Conservation (phyloP, 2,888 invertebrate species). For the Orthosia gothica region DNA sequence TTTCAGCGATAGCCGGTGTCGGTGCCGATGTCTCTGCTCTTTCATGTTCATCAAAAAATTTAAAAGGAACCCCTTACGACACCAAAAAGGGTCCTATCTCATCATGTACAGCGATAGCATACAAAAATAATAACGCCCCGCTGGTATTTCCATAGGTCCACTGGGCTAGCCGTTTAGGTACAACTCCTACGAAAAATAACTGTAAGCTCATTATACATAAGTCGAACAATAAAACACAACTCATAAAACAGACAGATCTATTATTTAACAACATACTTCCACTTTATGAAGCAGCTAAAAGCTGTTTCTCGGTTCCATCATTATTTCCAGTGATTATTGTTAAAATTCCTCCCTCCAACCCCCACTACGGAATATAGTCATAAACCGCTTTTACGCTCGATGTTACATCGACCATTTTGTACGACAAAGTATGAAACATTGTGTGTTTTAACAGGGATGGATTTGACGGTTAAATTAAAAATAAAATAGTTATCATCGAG, state of each 20-base stretch:
- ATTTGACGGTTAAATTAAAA: slow-evolving; percentile 11
- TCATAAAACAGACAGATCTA: slow-evolving; percentile 7
- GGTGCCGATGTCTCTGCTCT: no score
- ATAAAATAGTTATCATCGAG: no score
- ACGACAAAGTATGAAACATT: slow-evolving; percentile 67
- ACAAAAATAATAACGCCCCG: no score
- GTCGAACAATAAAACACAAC: background rate
- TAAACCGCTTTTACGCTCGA: slow-evolving; percentile 71
- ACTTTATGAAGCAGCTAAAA: slow-evolving; percentile 46
- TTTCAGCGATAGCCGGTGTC: no score
- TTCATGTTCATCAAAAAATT: no score
- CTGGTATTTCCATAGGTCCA: no score
- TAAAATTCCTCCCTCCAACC: slow-evolving; percentile 37
- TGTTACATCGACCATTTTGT: slow-evolving; percentile 65
- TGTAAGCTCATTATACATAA: background rate
- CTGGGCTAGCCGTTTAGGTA: no score
- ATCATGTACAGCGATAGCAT: no score
- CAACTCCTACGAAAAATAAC: background rate
- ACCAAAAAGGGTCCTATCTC: no score
- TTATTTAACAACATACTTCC: slow-evolving; percentile 34
- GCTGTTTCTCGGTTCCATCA: slow-evolving; percentile 40
- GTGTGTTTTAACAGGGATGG: slow-evolving; percentile 44
- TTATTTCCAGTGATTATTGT: slow-evolving; percentile 63
- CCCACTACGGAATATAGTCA: slow-evolving; percentile 48
- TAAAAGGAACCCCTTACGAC: no score